Conservation (phyloP, 1,140 invertebrate species). For the Spodoptera litura region DNA sequence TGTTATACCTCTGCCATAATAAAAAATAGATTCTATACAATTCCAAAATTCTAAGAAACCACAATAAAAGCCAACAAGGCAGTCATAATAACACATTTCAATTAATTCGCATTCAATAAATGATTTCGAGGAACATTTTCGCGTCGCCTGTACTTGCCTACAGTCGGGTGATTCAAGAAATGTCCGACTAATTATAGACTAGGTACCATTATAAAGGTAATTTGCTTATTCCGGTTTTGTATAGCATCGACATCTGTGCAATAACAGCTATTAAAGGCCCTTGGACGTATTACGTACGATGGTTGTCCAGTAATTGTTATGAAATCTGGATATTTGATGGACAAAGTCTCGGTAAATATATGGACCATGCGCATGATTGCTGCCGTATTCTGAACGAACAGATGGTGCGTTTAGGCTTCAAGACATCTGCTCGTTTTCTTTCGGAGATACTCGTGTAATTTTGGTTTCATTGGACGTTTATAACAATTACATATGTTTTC, state of each 20-base stretch:
- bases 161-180: slow-evolving; percentile 70
- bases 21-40: no score
- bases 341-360: slow-evolving; percentile 34
- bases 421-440: neutral
- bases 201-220: slow-evolving; percentile 60
- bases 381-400: neutral
- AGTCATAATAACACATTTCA: neutral
- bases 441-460: neutral
- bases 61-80: neutral
- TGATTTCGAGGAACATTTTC: neutral
- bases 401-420: slow-evolving; percentile 18
- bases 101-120: slow-evolving; percentile 15
- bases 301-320: slow-evolving; percentile 27
- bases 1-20: no score
- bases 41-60: neutral
- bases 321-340: slow-evolving; percentile 26
- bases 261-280: slow-evolving; percentile 55
- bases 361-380: slow-evolving; percentile 1
- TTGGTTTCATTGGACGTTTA: no score
- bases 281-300: slow-evolving; percentile 16
- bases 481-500: no score
- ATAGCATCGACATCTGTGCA: slow-evolving; percentile 65
- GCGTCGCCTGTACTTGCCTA: slow-evolving; percentile 37
- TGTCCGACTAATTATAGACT: slow-evolving; percentile 67
- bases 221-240: slow-evolving; percentile 67